Percentiles rank a stretch among this genome's conserved stretches.
phyloP scores from a whole-genome alignment of 2,888 invertebrate species.

The Cantharis lateralis region DNA sequence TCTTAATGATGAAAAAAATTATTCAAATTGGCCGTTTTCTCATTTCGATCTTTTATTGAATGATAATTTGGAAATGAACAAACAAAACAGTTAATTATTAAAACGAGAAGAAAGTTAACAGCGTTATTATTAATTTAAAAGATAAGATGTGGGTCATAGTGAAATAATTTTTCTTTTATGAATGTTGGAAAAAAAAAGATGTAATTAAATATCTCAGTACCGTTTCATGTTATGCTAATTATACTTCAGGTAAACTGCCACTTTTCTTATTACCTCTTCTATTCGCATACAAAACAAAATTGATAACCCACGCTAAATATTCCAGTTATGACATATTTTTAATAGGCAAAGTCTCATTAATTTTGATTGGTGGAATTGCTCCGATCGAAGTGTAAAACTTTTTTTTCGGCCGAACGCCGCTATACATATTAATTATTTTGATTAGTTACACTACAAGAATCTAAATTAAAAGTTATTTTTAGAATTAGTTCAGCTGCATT shows the following conservation, averaged over 20 bases:
- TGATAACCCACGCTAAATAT: not conserved
- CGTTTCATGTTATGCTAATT: constrained; percentile 15
- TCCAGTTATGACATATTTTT: not conserved
- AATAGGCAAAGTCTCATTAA: not conserved
- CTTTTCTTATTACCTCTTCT: not conserved
- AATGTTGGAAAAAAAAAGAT: not conserved
- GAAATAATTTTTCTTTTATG: not conserved
- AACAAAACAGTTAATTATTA: not conserved
- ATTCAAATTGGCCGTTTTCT: not conserved
- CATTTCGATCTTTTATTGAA: not conserved
- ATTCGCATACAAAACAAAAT: not conserved
- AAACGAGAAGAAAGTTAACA: not conserved
- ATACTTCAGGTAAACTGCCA: not conserved
- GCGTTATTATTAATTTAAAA: not conserved
- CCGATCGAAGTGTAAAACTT: not conserved
- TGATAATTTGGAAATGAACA: not conserved
- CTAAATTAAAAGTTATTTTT: not conserved
- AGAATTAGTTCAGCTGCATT: not conserved
- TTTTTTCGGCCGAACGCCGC: not conserved
- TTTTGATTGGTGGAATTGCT: not conserved
- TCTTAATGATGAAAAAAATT: not conserved
- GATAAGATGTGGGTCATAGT: constrained; percentile 1
- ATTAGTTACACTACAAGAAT: not conserved
- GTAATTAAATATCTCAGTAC: constrained; percentile 2
- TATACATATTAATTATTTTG: not conserved